phyloP scores from a whole-genome alignment of 2,113 vertebrate species.

The Bolborhynchus lineola region DNA sequence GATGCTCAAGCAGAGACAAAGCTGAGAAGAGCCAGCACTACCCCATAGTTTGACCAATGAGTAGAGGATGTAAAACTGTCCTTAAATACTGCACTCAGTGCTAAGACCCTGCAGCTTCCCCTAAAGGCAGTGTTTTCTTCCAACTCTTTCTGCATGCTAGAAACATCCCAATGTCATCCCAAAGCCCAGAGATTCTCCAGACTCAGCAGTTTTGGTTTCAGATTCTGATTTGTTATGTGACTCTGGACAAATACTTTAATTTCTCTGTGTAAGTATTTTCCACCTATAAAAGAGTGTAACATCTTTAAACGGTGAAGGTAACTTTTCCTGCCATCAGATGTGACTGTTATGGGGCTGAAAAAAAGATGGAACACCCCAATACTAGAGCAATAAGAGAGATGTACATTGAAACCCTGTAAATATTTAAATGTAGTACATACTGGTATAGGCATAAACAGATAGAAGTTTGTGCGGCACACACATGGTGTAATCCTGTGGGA shows the following conservation, averaged over 20 bases:
- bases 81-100: background rate
- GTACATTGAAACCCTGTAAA: background rate
- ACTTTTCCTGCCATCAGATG: background rate
- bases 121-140: background rate
- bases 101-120: background rate
- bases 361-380: background rate
- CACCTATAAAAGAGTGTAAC: background rate
- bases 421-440: background rate
- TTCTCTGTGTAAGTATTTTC: background rate
- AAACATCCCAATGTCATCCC: background rate
- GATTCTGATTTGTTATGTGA: background rate
- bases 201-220: background rate
- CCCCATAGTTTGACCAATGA: rapidly evolving
- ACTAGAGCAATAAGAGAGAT: background rate
- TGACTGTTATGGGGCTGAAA: background rate
- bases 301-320: background rate
- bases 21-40: rapidly evolving
- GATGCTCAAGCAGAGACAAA: background rate
- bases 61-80: background rate
- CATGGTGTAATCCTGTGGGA: too few relatives aligned
- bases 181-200: background rate
- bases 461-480: too few relatives aligned
- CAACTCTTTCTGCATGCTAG: background rate
- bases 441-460: background rate
- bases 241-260: background rate